Percentiles rank a stretch among this genome's conserved stretches.
Conservation (phyloP, 2,888 invertebrate genomes). For the Himalopsyche kuldschensis region DNA sequence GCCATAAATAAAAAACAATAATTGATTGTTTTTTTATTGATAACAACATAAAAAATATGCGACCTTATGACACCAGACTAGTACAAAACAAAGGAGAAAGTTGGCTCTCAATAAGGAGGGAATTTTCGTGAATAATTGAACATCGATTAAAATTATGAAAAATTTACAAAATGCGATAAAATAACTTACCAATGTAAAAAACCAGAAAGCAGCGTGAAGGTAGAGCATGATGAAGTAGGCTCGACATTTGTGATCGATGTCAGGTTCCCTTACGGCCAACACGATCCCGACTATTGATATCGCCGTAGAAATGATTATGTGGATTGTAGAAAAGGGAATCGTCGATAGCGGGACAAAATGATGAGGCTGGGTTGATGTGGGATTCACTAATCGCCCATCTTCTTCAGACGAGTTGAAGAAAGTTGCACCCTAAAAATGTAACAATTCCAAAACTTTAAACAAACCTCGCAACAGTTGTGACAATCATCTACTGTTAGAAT, state of each 20-base stretch:
- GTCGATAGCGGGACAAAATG: conserved; percentile 34
- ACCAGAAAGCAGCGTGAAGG: conserved; percentile 61
- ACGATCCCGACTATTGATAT: conserved; percentile 38
- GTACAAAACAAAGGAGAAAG: not conserved
- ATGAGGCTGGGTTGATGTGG: conserved; percentile 27
- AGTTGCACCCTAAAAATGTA: conserved; percentile 35
- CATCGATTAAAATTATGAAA: not conserved
- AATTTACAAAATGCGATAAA: not conserved
- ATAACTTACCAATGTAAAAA: conserved; percentile 58
- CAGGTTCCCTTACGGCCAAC: conserved; percentile 46
- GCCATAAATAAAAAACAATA: too few relatives aligned
- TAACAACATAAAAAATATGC: too few relatives aligned
- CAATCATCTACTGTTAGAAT: not conserved
- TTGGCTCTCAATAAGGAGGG: not conserved
- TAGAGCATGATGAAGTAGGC: conserved; percentile 64
- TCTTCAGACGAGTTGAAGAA: conserved; percentile 38
- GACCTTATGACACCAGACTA: not conserved
- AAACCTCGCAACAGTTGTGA: not conserved
- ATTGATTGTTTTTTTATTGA: too few relatives aligned
- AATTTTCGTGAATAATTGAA: not conserved
- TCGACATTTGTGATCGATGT: conserved; percentile 52
- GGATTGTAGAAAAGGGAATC: conserved; percentile 28
- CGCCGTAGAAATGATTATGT: conserved; percentile 22
- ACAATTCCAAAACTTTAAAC: not conserved
- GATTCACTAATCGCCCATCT: conserved; percentile 36